Base-by-base conservation (phyloP, 2,113 vertebrate species). In the Peromyscus polionotus region DNA sequence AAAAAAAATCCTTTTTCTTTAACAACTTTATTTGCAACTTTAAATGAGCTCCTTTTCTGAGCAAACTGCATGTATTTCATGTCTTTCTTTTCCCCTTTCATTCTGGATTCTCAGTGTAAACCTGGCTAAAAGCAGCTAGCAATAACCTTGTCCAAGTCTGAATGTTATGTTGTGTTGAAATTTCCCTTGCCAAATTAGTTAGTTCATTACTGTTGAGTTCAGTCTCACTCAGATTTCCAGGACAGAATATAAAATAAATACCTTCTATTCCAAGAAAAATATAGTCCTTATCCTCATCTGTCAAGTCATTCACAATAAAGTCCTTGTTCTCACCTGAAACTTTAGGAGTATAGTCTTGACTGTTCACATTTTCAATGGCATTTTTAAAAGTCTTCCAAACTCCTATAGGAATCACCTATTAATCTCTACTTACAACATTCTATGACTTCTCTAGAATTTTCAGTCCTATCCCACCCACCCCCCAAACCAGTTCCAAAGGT, bases 241-340 rank as follows among this genome's bases (percentile, higher is more conserved):
- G n/a, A 88, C 9, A 59, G 20, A 70, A 72, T 57, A 7, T 5
- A 54, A 57, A 51, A 54, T 72, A n/a, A 88, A 39, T 39, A 6
- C 22, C 33, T 13, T 51, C 20, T 36, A 54, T 70, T 54, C 45
- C 45, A 88, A 48, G 42, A 67, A 12, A 1, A 48, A 87, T 68
- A 68, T 22, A 87, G 65, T n/a, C 45, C 12, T 88, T 39, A 16
- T n/a, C 33, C 51, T 70, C 20, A 72, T n/a, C 67, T 70, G 65
- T 48, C 39, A 67, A 63, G 22, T 45, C 81, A 86, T 67, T 86
- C 5, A 24, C 10, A 88, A 24, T 72, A 70, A 51, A 54, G 33
- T 72, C 63, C 20, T n/a, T 88, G 65, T 31, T 59, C 51, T 89
- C 68, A 63, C 31, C 26, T 85, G 83, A 85, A 85, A 85, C 59